Evolutionary conservation across 2,113 vertebrate genomes (phyloP), one percentile per base, ranked within the genome.

Genomic region (Labeo catla): DNA sequence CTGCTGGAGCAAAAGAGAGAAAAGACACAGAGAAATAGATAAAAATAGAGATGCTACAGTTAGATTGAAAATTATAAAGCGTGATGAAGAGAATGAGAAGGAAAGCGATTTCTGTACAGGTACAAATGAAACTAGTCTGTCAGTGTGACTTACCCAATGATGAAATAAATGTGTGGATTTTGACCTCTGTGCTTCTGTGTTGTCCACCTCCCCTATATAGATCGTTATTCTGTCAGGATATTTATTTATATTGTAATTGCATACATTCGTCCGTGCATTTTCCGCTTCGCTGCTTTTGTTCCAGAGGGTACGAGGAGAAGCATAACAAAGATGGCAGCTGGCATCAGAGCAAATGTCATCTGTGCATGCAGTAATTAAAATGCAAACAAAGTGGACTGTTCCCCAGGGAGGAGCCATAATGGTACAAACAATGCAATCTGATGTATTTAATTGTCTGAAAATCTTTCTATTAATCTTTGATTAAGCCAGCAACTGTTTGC

Each of bases 401-500:
- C 92, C 88, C 91, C 9, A 45, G 91, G 89, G 92, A 90, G 23
- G 81, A 34, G 47, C 86, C 87, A 88, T 92, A 93, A 92, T 91
- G 61, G 86, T 70, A 19, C 90, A 93, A 94, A 92, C 92, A 93
- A 91, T 93, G 83, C 89, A 91, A 84, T 93, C 89, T 92, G 90
- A 93, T 93, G 90, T 91, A 89, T 92, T 88, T 92, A 93, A 94
- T 94, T 93, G 93, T 92, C 91, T 91, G 73, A 89, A 87, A 92
- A 92, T 89, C 87, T 87, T 90, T 92, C 87, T 86, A 92, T 92
- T 95, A 93, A 93, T 93, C 93, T 92, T 92, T 93, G 89, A 94
- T 92, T 93, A 93, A 91, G 93, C 89, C 87, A 91, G 88, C 93
- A 93, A 93, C 93, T 94, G 93, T 89, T 93, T 86, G 68, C 76